Percentiles rank a stretch among this genome's conserved stretches.
Evolutionary conservation across 2,797 vertebrate genomes (phyloP).

Genomic region (Coranthus polyacanthus): DNA sequence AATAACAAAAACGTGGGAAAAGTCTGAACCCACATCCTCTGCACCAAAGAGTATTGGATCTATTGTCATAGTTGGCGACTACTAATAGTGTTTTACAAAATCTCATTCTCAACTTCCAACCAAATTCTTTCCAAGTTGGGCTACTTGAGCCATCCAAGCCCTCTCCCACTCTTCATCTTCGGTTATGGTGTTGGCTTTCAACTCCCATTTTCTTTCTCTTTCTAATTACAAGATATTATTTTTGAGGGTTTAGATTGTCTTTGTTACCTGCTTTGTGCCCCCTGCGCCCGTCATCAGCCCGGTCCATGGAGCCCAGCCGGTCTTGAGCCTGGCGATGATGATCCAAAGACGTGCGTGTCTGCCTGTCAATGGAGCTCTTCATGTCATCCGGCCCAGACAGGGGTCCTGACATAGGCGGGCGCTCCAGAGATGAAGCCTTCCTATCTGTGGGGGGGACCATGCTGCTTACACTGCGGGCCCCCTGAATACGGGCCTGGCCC

Average conservation of each 20-base stretch:
- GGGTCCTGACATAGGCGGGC: conserved; percentile 86
- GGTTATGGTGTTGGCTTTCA: no score
- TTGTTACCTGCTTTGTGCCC: conserved; percentile 89
- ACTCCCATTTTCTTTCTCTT: background rate
- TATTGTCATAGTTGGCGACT: no score
- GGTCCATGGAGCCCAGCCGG: conserved; percentile 92
- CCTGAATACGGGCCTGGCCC: conserved; percentile 90
- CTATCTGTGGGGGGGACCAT: conserved; percentile 88
- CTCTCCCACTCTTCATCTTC: no score
- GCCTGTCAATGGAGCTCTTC: conserved; percentile 91
- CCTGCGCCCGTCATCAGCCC: conserved; percentile 90
- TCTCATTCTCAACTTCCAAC: no score
- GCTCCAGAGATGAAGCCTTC: conserved; percentile 95
- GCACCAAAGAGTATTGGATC: no score
- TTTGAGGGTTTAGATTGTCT: no score
- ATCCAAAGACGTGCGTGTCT: conserved; percentile 92
- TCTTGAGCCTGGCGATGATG: conserved; percentile 93
- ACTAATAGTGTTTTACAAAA: no score
- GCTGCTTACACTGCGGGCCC: conserved; percentile 83
- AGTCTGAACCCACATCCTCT: no score
- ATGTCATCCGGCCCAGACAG: conserved; percentile 88
- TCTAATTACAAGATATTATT: background rate
- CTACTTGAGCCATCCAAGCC: no score
- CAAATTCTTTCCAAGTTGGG: no score
- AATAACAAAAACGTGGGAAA: no score